Evolutionary conservation across 2,797 vertebrate genomes (phyloP).

Genomic region (Glossophaga mutica): DNA sequence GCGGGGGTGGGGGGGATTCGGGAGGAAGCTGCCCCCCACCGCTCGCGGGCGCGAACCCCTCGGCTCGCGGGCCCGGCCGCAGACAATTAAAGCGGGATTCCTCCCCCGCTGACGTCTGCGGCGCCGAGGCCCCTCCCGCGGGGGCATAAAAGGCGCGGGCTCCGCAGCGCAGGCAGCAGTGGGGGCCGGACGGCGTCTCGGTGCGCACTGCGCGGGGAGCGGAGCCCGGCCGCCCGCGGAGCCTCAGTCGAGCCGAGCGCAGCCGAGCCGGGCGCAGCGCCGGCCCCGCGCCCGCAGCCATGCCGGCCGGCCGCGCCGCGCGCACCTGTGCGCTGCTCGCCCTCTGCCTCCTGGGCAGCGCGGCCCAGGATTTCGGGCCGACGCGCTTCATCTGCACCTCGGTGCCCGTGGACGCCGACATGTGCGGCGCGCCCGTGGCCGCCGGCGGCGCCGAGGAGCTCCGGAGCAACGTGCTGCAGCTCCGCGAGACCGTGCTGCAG

Average conservation of each 20-base stretch:
- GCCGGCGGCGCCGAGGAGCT: constrained; percentile 92
- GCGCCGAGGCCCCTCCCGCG: constrained; percentile 81
- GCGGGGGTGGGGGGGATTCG: neutral
- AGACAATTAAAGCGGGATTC: constrained; percentile 82
- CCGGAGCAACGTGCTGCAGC: constrained; percentile 92
- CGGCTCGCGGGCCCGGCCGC: constrained; percentile 53
- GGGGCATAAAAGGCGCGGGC: constrained; percentile 84
- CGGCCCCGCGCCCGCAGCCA: constrained; percentile 70
- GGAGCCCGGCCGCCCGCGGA: constrained; percentile 58
- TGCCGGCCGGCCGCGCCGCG: constrained; percentile 81
- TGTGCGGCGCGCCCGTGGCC: constrained; percentile 93
- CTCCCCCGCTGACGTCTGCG: constrained; percentile 85
- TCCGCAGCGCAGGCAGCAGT: constrained; percentile 81
- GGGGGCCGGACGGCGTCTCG: constrained; percentile 86
- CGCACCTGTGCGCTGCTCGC: constrained; percentile 87
- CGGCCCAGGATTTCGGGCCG: constrained; percentile 90
- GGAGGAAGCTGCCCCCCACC: neutral
- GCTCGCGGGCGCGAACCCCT: constrained; percentile 30
- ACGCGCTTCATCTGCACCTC: constrained; percentile 98
- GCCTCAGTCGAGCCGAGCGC: constrained; percentile 39
- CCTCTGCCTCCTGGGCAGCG: constrained; percentile 79
- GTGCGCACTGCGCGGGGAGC: constrained; percentile 77
- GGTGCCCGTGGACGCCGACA: constrained; percentile 94
- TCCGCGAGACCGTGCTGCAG: constrained; percentile 95
- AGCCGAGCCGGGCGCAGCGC: constrained; percentile 25